A percentile compares a stretch with the other conserved stretches of the same genome.
phyloP scores from a whole-genome alignment of 1,140 invertebrate genomes.

The Cyrtorhinus lividipennis region DNA sequence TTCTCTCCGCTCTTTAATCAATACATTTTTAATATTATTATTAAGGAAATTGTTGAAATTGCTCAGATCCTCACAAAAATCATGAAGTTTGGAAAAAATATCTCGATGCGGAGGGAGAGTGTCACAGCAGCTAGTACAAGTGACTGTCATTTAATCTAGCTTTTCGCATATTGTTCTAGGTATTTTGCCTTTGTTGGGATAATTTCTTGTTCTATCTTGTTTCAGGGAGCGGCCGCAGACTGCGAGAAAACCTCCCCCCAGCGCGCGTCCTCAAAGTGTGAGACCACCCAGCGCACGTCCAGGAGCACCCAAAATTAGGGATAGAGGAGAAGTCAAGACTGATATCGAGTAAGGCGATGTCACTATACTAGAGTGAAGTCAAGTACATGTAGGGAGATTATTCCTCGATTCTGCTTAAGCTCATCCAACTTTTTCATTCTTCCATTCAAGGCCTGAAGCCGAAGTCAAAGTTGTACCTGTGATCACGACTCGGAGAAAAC shows the following conservation, averaged over 20 bases:
- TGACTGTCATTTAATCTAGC: too few relatives aligned
- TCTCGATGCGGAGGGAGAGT: too few relatives aligned
- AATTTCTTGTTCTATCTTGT: too few relatives aligned
- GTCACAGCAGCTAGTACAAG: too few relatives aligned
- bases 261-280: constrained; percentile 53
- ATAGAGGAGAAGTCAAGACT: constrained; percentile 30
- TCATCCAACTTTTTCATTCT: neutral
- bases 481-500: constrained; percentile 10
- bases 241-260: constrained; percentile 28
- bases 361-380: neutral
- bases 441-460: constrained; percentile 22
- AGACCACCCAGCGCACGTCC: constrained; percentile 61
- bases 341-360: neutral
- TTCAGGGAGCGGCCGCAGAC: constrained; percentile 23
- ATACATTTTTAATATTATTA: too few relatives aligned
- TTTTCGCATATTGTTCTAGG: too few relatives aligned
- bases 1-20: too few relatives aligned
- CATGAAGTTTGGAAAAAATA: too few relatives aligned
- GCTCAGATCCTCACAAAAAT: too few relatives aligned
- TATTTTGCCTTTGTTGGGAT: too few relatives aligned
- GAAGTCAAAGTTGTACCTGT: constrained; percentile 15
- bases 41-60: too few relatives aligned
- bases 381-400: neutral
- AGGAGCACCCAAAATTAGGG: constrained; percentile 52
- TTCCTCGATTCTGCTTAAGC: too few relatives aligned